These are phyloP conservation scores for Embiotoca jacksoni DNA, from an alignment of 2,113 vertebrate species.

Conservation along the genomic window DNA sequence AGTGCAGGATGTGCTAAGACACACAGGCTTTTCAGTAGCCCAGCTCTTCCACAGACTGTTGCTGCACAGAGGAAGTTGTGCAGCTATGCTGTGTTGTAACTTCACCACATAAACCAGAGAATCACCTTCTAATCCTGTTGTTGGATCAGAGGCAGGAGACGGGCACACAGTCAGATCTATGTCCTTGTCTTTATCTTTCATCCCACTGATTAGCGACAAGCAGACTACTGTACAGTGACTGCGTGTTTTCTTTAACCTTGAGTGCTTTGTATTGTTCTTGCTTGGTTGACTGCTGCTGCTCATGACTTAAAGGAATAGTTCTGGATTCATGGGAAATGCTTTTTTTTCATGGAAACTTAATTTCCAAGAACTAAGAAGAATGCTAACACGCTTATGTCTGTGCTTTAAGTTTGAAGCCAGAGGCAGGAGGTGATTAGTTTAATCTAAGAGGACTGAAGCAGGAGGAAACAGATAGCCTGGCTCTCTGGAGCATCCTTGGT, in stretches of 20 bases:
- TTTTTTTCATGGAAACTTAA: not conserved
- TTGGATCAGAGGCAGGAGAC: constrained; percentile 62
- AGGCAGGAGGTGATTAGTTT: no score
- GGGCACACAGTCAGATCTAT: constrained; percentile 38
- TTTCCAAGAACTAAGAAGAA: no score
- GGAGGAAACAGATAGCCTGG: no score
- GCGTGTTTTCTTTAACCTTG: constrained; percentile 49
- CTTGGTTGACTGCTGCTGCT: constrained; percentile 42
- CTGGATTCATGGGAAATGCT: constrained; percentile 9
- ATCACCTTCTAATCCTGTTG: constrained; percentile 63
- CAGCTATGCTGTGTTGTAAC: constrained; percentile 66
- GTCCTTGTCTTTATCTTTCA: constrained; percentile 57
- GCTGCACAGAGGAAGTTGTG: constrained; percentile 62
- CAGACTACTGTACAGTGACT: not conserved
- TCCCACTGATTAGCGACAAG: constrained; percentile 50
- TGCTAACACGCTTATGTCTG: no score
- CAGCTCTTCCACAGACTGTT: constrained; percentile 45
- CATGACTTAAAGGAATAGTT: constrained; percentile 36
- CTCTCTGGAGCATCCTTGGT: no score
- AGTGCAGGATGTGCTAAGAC: constrained; percentile 71
- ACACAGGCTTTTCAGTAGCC: constrained; percentile 61
- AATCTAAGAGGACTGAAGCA: no score
- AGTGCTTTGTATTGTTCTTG: constrained; percentile 58
- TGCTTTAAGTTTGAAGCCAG: no score
- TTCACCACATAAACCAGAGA: constrained; percentile 64